Percentiles rank a stretch among this genome's conserved stretches.
Evolutionary conservation across 2,113 vertebrate species (phyloP).

Genomic region (Brevimyrus niger): DNA sequence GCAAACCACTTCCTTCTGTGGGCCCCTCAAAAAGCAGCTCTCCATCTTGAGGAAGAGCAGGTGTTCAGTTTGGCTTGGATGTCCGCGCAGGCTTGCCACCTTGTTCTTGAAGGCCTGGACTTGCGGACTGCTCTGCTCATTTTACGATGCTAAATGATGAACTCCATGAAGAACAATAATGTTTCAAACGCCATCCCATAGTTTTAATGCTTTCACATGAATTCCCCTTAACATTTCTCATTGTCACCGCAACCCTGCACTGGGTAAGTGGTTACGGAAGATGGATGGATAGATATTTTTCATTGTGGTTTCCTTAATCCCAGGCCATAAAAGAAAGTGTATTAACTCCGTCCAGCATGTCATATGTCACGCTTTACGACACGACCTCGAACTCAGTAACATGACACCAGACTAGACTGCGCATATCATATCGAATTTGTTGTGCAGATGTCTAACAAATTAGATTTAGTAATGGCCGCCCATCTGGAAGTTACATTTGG

Average conservation of each 20-base stretch:
- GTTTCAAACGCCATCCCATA: background rate
- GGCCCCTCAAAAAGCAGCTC: background rate
- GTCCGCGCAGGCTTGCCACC: background rate
- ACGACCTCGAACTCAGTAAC: background rate
- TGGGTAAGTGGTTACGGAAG: background rate
- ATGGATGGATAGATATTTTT: background rate
- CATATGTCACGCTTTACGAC: background rate
- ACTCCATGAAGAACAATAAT: background rate
- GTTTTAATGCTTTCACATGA: background rate
- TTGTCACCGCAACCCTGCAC: background rate
- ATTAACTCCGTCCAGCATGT: background rate
- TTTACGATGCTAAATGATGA: background rate
- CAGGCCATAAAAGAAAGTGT: background rate
- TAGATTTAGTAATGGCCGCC: background rate
- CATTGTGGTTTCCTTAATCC: background rate
- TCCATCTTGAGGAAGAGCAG: background rate
- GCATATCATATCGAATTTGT: background rate
- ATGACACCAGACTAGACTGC: background rate
- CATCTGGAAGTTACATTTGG: conserved; percentile 3
- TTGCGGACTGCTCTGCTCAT: background rate
- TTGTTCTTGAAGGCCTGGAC: background rate
- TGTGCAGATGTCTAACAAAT: background rate
- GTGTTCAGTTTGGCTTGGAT: background rate
- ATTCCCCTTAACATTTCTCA: background rate
- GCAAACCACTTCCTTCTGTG: background rate